These are phyloP conservation scores for Pseudopleuronectes americanus DNA, from an alignment of 2,797 vertebrate genomes.

Conservation along the genomic window DNA sequence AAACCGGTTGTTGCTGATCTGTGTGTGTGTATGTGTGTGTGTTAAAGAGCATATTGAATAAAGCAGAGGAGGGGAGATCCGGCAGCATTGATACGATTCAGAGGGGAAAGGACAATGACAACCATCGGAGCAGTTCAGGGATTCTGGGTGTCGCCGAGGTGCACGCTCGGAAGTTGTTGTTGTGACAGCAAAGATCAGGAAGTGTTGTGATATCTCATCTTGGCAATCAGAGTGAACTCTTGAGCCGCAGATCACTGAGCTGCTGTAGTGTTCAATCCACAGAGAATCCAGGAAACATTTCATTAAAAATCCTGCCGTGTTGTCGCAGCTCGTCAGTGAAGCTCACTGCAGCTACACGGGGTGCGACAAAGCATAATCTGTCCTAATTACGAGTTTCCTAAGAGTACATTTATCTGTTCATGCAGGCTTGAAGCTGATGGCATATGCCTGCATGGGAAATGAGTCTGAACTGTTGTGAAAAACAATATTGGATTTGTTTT, in stretches of 20 bases:
- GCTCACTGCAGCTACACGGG: not conserved
- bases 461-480: not conserved
- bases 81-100: slow-evolving; percentile 29
- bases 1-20: not conserved
- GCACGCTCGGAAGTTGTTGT: slow-evolving; percentile 10
- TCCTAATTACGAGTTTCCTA: slow-evolving; percentile 13
- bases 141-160: slow-evolving; percentile 10
- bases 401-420: not conserved
- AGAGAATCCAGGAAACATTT: slow-evolving; percentile 9
- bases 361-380: slow-evolving; percentile 10
- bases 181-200: slow-evolving; percentile 16
- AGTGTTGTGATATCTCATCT: slow-evolving; percentile 24
- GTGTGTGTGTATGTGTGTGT: not conserved
- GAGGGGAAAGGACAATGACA: slow-evolving; percentile 28
- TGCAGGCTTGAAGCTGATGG: not conserved
- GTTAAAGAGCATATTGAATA: slow-evolving; percentile 14
- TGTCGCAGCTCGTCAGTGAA: slow-evolving; percentile 10
- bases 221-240: slow-evolving; percentile 14
- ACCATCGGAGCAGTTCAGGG: slow-evolving; percentile 15
- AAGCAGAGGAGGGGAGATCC: slow-evolving; percentile 20
- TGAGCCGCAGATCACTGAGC: not conserved
- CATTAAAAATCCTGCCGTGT: not conserved
- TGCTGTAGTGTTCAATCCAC: not conserved
- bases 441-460: not conserved
- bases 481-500: not conserved